phyloP scores from a whole-genome alignment of 2,888 invertebrate genomes.

The Zeuzera pyrina region DNA sequence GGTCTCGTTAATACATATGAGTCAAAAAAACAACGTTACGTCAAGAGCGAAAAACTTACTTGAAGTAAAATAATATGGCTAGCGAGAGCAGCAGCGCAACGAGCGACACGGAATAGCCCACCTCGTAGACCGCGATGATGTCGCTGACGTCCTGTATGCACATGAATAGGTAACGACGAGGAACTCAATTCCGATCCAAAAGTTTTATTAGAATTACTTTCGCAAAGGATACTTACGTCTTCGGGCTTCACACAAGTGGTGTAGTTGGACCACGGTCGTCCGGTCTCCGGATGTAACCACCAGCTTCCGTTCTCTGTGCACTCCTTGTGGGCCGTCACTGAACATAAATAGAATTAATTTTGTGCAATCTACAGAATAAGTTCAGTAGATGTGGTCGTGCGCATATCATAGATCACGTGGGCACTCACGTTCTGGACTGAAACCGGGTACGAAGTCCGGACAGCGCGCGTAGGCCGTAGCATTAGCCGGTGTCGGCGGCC shows the following conservation, averaged over 20 bases:
- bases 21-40: no score
- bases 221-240: slow-evolving; percentile 68
- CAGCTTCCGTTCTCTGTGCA: slow-evolving; percentile 87
- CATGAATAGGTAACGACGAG: background rate
- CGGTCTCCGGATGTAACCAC: slow-evolving; percentile 85
- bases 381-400: no score
- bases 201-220: background rate
- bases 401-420: background rate
- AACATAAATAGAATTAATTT: slow-evolving; percentile 5
- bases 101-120: slow-evolving; percentile 90
- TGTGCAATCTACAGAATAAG: no score
- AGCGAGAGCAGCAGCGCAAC: slow-evolving; percentile 87
- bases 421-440: slow-evolving; percentile 80
- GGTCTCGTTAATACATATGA: no score
- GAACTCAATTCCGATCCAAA: background rate
- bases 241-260: slow-evolving; percentile 83
- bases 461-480: slow-evolving; percentile 77
- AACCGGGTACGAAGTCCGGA: slow-evolving; percentile 84
- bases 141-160: slow-evolving; percentile 48
- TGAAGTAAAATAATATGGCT: slow-evolving; percentile 87
- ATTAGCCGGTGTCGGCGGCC: slow-evolving; percentile 81
- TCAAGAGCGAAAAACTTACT: slow-evolving; percentile 83
- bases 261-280: slow-evolving; percentile 91
- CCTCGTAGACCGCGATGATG: slow-evolving; percentile 85
- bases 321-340: slow-evolving; percentile 87